Evolutionary conservation across 2,797 vertebrate species (phyloP).

Genomic region (Phataginus tricuspis): DNA sequence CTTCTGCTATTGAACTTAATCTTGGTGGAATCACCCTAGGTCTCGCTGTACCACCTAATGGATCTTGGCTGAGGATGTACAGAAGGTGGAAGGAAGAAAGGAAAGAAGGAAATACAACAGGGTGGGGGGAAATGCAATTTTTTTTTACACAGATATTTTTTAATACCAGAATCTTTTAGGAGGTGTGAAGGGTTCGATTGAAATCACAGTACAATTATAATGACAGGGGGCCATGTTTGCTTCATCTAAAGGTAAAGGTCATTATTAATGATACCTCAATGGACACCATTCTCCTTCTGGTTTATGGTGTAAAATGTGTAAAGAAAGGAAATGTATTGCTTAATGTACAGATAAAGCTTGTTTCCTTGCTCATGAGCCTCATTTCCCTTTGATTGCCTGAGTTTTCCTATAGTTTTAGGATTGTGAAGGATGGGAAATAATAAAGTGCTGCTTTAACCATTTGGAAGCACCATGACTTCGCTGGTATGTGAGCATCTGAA

Average conservation of each 20-base stretch:
- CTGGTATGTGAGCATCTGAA: conserved; percentile 39
- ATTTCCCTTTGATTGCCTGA: conserved; percentile 14
- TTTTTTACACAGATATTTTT: neutral
- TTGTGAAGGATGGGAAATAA: conserved; percentile 1
- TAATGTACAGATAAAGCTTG: neutral
- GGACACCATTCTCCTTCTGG: neutral
- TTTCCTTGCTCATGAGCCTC: neutral
- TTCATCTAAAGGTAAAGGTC: conserved; percentile 23
- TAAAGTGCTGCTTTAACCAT: neutral
- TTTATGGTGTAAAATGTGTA: neutral
- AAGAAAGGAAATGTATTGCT: conserved; percentile 6
- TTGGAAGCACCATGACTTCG: neutral
- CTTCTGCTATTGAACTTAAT: neutral
- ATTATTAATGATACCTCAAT: conserved; percentile 37
- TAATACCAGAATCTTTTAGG: neutral
- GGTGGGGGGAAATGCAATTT: neutral
- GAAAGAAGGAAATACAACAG: neutral
- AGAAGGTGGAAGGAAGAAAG: neutral
- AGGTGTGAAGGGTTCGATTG: conserved; percentile 6
- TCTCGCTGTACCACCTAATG: neutral
- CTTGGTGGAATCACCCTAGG: neutral
- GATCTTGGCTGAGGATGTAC: neutral
- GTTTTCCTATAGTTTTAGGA: neutral
- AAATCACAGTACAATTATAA: neutral
- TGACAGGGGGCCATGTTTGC: neutral